These are phyloP conservation scores for Eidolon helvum DNA, from an alignment of 2,113 vertebrate species.

Conservation along the genomic window DNA sequence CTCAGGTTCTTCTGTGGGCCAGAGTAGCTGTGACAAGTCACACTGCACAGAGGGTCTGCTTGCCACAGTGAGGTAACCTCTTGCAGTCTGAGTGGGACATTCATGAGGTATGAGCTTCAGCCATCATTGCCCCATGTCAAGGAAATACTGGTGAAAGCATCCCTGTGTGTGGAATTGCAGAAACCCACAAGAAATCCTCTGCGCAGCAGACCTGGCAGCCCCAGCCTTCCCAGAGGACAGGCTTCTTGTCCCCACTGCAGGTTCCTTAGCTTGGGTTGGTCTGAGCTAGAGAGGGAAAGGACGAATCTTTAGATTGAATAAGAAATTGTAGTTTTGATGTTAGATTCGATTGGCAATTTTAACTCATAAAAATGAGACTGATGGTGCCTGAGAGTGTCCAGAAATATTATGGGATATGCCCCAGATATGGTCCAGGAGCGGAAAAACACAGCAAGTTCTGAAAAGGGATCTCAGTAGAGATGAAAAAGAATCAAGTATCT, in stretches of 20 bases:
- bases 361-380: slow-evolving; percentile 9
- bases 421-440: background rate
- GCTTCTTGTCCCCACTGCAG: background rate
- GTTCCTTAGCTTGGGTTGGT: background rate
- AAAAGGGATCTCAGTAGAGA: background rate
- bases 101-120: background rate
- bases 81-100: background rate
- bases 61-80: background rate
- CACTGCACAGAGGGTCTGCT: background rate
- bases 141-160: background rate
- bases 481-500: background rate
- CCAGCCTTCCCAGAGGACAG: background rate
- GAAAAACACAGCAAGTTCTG: background rate
- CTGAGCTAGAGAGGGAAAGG: background rate
- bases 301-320: background rate
- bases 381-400: background rate
- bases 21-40: accelerated
- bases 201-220: accelerated
- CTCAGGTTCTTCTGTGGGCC: background rate
- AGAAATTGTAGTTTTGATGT: slow-evolving; percentile 28
- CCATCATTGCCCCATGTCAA: background rate
- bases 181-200: background rate
- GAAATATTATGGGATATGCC: background rate
- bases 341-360: slow-evolving; percentile 18
- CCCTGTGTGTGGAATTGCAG: background rate